Percentiles rank a stretch among this genome's conserved stretches.
Conservation (phyloP, 1,140 invertebrate species). For the Dendroctonus ponderosae region DNA sequence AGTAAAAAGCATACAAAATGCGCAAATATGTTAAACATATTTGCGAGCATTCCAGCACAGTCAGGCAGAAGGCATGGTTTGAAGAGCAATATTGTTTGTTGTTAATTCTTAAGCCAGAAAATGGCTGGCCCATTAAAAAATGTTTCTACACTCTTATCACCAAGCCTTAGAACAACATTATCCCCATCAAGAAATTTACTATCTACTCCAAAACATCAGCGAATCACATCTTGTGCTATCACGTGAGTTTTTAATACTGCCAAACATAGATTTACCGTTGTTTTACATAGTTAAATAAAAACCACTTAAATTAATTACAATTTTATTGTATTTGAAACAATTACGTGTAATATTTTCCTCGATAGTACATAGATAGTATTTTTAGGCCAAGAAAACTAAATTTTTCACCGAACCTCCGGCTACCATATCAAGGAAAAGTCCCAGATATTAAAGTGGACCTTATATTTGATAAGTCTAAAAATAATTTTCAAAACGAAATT, state of each 20-base stretch:
- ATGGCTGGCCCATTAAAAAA: slow-evolving; percentile 22
- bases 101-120: background rate
- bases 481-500: no score
- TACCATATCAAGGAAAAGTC: background rate
- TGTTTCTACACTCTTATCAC: slow-evolving; percentile 15
- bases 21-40: no score
- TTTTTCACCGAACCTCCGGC: slow-evolving; percentile 9
- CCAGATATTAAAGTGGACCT: slow-evolving; percentile 15
- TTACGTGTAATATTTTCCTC: background rate
- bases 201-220: background rate
- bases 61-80: no score
- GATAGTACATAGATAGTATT: background rate
- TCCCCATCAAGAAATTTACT: slow-evolving; percentile 4
- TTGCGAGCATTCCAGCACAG: no score
- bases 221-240: background rate
- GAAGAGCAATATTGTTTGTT: no score
- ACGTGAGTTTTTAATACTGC: background rate
- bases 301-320: background rate
- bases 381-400: slow-evolving; percentile 14
- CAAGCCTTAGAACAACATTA: slow-evolving; percentile 19
- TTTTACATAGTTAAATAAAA: background rate
- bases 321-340: background rate
- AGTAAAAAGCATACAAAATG: no score
- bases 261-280: background rate
- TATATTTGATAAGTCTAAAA: no score